A percentile compares a stretch with the other conserved stretches of the same genome.
Conservation (phyloP, 2,113 vertebrate genomes). For the Tragulus kanchil region DNA sequence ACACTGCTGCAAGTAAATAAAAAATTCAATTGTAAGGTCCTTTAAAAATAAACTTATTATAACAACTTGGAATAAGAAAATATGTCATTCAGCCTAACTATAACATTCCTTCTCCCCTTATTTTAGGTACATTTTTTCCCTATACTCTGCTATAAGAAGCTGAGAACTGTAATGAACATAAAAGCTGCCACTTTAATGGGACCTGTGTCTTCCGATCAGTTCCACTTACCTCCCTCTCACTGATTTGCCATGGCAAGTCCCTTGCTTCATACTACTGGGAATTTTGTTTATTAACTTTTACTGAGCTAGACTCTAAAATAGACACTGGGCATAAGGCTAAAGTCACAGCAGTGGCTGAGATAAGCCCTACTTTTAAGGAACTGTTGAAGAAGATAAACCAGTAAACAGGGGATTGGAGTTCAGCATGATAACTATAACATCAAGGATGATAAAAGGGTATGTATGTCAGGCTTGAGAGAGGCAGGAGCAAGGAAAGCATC, state of each 20-base stretch:
- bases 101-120: background rate
- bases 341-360: background rate
- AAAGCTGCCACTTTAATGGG: background rate
- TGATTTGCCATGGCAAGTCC: background rate
- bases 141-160: background rate
- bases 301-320: background rate
- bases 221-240: background rate
- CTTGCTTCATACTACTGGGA: constrained; percentile 4
- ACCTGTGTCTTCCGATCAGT: constrained; percentile 11
- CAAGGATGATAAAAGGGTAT: background rate
- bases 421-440: background rate
- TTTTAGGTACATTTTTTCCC: background rate
- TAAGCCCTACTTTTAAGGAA: background rate
- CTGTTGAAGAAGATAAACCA: constrained; percentile 25
- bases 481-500: background rate
- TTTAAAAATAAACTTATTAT: constrained; percentile 7
- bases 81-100: background rate
- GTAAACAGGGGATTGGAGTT: background rate
- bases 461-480: background rate
- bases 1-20: background rate
- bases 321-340: background rate
- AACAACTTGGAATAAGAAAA: background rate
- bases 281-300: constrained; percentile 54
- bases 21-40: background rate
- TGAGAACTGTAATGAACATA: background rate